A percentile compares a stretch with the other conserved stretches of the same genome.
These are phyloP conservation scores for Eulemur rufifrons DNA, from an alignment of 2,113 vertebrate species.

Conservation along the genomic window DNA sequence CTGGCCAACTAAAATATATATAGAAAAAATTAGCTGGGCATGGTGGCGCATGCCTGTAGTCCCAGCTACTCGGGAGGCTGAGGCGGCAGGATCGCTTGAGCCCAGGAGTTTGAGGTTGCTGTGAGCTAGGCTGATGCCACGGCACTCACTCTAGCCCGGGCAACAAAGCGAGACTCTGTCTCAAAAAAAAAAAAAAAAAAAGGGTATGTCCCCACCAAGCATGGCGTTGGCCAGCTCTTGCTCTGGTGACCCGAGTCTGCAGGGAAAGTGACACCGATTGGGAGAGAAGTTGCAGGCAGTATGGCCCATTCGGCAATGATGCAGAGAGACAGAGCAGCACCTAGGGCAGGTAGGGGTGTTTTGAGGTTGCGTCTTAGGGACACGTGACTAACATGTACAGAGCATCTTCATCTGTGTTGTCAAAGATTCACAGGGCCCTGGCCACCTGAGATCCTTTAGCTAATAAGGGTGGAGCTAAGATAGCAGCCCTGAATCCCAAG, in stretches of 20 bases:
- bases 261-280: not conserved
- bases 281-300: not conserved
- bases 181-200: too few species aligned
- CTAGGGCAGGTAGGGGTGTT: not conserved
- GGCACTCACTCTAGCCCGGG: too few species aligned
- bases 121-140: too few species aligned
- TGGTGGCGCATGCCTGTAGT: too few species aligned
- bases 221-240: not conserved
- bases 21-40: too few species aligned
- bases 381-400: not conserved
- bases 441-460: not conserved
- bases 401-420: not conserved
- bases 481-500: not conserved
- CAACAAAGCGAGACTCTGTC: too few species aligned
- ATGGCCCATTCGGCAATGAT: not conserved
- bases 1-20: too few species aligned
- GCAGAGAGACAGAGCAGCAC: not conserved
- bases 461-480: not conserved
- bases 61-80: too few species aligned
- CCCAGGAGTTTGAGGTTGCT: too few species aligned
- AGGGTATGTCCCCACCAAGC: not conserved
- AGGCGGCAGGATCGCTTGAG: too few species aligned
- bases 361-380: not conserved
- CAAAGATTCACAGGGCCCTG: not conserved
- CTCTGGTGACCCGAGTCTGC: not conserved